phyloP scores from a whole-genome alignment of 2,797 vertebrate species.

The Heterohyrax brucei region DNA sequence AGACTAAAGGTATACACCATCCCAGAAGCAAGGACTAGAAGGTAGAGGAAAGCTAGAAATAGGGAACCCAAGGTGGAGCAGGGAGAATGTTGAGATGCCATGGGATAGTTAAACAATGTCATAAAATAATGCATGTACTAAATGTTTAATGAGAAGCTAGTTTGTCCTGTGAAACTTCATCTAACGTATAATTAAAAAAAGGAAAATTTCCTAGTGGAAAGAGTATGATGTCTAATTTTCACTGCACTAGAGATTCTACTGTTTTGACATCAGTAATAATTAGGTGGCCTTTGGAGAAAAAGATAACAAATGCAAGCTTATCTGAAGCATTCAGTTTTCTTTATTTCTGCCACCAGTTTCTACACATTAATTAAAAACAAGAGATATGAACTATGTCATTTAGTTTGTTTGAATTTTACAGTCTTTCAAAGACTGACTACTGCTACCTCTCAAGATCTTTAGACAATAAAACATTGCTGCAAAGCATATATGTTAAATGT shows the following conservation, averaged over 20 bases:
- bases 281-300: neutral
- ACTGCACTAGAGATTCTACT: neutral
- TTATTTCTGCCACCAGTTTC: conserved; percentile 29
- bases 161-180: too few species aligned
- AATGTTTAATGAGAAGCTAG: too few species aligned
- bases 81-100: too few species aligned
- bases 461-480: neutral
- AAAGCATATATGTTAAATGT: conserved; percentile 5
- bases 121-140: too few species aligned
- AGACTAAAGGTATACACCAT: too few species aligned
- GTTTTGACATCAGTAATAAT: neutral
- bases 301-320: neutral
- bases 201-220: neutral
- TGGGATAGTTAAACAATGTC: too few species aligned
- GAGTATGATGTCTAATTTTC: neutral
- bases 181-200: too few species aligned
- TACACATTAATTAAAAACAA: conserved; percentile 40
- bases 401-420: conserved; percentile 57
- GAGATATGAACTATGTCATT: conserved; percentile 54
- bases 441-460: conserved; percentile 20
- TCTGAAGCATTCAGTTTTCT: neutral
- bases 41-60: too few species aligned
- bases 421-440: conserved; percentile 40
- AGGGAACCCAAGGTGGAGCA: too few species aligned
- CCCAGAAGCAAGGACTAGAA: too few species aligned